Base-by-base conservation (phyloP, 2,888 invertebrate species). In the Ariolimax columbianus region DNA sequence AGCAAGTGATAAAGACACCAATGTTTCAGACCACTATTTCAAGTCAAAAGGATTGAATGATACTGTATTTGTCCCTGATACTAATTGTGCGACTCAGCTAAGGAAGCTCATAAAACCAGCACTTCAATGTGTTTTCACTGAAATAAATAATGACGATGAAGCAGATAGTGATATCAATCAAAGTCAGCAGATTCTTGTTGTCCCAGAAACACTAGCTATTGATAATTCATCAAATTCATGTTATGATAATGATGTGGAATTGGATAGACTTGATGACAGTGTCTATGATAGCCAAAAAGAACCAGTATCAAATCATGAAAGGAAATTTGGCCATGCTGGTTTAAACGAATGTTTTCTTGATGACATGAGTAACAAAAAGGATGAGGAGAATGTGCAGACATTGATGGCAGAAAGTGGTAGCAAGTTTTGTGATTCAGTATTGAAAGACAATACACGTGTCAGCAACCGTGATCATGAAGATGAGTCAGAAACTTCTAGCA, bases 121-220 rank as follows among this genome's bases (percentile, higher is more conserved):
- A 51, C 30, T 51, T 40, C n/a, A 23, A 47, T 14, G 4, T 26
- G 43, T 17, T 38, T 38, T 36, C 19, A 59, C 36, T 36, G 11
- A 33, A 33, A 23, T 1, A 19, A 59, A 78, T 63, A 59, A 78
- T 63, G n/a, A 59, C 63, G 38, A 23, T n/a, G 66, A 43, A n/a
- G 26, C 11, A 11, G 63, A n/a, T 78, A 36, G 38, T 63, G 40
- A 59, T 66, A 23, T 33, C 33, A 55, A 63, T 40, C n/a, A 78
- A 36, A 47, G 66, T 23, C 40, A 68, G n/a, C 63, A 66, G 17
- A 23, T 68, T n/a, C 38, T 79, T n/a, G 66, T 47, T 79, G 68
- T 79, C 23, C 79, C 79, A 47, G 79, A 79, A 47, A 79, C 79
- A 14, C 26, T 78, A 30, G 78, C 78, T 36, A 19, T 68, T 38